Base-by-base conservation (phyloP, 2,888 invertebrate species). In the Hypolimnas misippus region DNA sequence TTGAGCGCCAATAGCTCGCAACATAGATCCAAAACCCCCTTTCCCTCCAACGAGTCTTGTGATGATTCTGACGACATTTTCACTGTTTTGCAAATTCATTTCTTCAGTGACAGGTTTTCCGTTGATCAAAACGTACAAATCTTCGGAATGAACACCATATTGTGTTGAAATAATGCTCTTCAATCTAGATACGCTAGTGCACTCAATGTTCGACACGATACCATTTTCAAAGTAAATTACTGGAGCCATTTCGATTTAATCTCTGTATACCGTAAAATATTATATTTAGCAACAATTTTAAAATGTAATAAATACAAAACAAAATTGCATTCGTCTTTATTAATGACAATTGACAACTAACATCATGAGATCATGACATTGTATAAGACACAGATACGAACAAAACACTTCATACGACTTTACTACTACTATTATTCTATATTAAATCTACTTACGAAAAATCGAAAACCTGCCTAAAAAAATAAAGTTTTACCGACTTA, bases 11-110 rank as follows among this genome's bases (percentile, higher is more conserved):
- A 99, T 99, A 0, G 99, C 98, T 69, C 99, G 94, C 12, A 99
- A 88, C 98, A 99, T 98, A 0, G 99, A 99, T 0, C 99, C 99
- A 86, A 99, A 99, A 67, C 98, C 98, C 68, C 98, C 98, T 92
- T 98, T 98, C 0, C 98, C 98, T 5, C 98, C 98, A 54, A 93
- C 74, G 4, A 96, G 75, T 70, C 93, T 93, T 0, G 93, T 92
- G 6, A 92, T 84, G 29, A 96, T 83, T 70, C 94, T 90, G 33
- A 95, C 92, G 82, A 93, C 81, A 70, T 84, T 74, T 29, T 84
- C 78, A 8, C 76, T 69, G 25, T 84, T 78, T 25, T 73, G 62
- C 2, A 94, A 72, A 38, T 89, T 71, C 17, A 70, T 70, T 12
- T 83, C 78, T 38, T 79, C 74, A 19, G 72, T 49, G 10, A 77